Percentiles rank a stretch among this genome's conserved stretches.
These are phyloP conservation scores for Tapera naevia DNA, from an alignment of 2,797 vertebrate species.

Conservation along the genomic window DNA sequence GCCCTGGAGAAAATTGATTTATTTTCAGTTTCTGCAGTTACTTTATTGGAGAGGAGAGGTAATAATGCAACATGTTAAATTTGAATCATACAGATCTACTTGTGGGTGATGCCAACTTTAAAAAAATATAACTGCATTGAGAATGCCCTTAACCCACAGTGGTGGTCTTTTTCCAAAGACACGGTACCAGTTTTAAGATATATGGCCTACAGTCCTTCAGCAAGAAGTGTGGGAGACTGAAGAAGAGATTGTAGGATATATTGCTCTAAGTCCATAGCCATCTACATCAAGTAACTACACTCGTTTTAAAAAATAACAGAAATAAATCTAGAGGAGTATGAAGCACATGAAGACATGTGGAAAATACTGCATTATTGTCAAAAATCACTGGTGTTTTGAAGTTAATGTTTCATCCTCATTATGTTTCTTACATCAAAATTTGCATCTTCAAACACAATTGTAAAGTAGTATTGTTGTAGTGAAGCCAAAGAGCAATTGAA, in stretches of 20 bases:
- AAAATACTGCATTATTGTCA: not conserved
- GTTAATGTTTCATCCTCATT: not conserved
- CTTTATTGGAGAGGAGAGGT: not conserved
- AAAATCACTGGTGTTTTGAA: not conserved
- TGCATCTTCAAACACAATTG: constrained; percentile 18
- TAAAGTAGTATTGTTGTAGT: not conserved
- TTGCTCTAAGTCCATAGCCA: not conserved
- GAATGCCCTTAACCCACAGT: not conserved
- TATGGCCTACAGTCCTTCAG: not conserved
- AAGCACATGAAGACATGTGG: not conserved
- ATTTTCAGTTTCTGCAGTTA: not conserved
- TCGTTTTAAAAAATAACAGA: not conserved
- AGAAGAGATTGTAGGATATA: too few relatives aligned
- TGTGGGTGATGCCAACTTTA: not conserved
- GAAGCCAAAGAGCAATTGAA: not conserved
- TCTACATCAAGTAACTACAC: not conserved
- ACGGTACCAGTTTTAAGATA: not conserved
- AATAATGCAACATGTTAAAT: not conserved
- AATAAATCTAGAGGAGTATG: not conserved
- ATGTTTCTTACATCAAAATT: not conserved
- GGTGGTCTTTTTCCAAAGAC: not conserved
- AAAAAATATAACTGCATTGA: not conserved
- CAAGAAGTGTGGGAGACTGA: too few relatives aligned
- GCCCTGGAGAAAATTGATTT: not conserved
- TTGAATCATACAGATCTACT: not conserved